Evolutionary conservation across 2,797 vertebrate genomes (phyloP), one percentile per base, ranked within the genome.

Genomic region (Mus spretus): DNA sequence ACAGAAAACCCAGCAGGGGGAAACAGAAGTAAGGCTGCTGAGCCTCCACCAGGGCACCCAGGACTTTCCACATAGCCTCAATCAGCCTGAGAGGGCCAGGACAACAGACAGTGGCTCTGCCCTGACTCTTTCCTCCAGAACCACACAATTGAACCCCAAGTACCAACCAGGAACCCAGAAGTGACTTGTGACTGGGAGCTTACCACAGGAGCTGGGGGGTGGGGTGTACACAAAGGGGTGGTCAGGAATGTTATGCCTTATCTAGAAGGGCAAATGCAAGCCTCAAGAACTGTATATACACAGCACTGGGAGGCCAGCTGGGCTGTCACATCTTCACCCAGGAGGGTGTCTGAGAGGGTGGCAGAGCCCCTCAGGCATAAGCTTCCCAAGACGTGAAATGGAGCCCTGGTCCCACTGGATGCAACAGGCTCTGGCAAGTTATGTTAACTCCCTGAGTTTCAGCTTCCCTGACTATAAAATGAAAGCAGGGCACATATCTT

Each of bases 61-160:
- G 79, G 61, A 40, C 67, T 75, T 77, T 53, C 77, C 57, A 22
- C 0, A 1, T 34, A 79, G 47, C 88, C 59, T 85, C 67, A 17
- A 22, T 15, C 34, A 79, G 67, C 53, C 70, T 86, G 34, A 22
- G n/a, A 81, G 26, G 15, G 70, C 40, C 67, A 37, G 37, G 34
- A 82, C 65, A 34, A 67, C 65, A 50, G 14, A 79, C 57, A 90
- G 14, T 2, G 0, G 55, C 31, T 59, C 50, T 14, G 65, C 26
- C 57, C 72, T 9, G 31, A 19, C 22, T 1, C 31, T 82, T 22
- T 34, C 34, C 9, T n/a, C 40, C 74, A 93, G 72, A 10, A 37
- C 72, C 50, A 83, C 53, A 31, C 59, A 13, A 44, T 90, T 96
- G 82, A 17, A n/a, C 57, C n/a, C 72, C 82, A 86, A 63, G 92